Percentiles rank a stretch among this genome's conserved stretches.
Evolutionary conservation across 2,797 vertebrate species (phyloP).

Genomic region (Pelochelys cantorii): DNA sequence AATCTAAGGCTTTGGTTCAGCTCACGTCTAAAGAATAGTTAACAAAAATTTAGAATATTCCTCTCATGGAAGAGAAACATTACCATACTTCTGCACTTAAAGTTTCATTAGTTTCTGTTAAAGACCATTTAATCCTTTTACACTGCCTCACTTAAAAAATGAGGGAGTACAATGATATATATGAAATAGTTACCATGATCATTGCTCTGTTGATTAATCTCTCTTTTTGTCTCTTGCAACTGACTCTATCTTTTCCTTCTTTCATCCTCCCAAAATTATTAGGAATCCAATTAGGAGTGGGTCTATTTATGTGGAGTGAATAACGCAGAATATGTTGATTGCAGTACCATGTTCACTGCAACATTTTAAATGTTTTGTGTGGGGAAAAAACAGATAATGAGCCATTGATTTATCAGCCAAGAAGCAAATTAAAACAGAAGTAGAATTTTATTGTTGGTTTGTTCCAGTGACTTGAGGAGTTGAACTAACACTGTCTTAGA

Average conservation of each 20-base stretch:
- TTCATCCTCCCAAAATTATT: not conserved
- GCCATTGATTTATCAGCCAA: constrained; percentile 20
- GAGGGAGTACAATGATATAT: not conserved
- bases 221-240: not conserved
- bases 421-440: constrained; percentile 35
- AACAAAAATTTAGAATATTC: constrained; percentile 3
- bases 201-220: not conserved
- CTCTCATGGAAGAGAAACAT: not conserved
- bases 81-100: not conserved
- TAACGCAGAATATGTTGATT: constrained; percentile 31
- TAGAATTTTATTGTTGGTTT: not conserved
- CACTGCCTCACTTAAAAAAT: not conserved
- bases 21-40: not conserved
- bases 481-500: constrained; percentile 9
- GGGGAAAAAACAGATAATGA: not conserved
- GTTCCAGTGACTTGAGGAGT: not conserved
- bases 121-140: not conserved
- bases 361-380: not conserved
- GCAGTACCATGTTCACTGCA: not conserved
- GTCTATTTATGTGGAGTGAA: not conserved
- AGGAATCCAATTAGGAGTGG: not conserved
- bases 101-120: not conserved
- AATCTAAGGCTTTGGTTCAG: not conserved
- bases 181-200: not conserved
- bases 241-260: not conserved